Conservation (phyloP, 2,113 vertebrate genomes). For the Microcebus ravelobensis region DNA sequence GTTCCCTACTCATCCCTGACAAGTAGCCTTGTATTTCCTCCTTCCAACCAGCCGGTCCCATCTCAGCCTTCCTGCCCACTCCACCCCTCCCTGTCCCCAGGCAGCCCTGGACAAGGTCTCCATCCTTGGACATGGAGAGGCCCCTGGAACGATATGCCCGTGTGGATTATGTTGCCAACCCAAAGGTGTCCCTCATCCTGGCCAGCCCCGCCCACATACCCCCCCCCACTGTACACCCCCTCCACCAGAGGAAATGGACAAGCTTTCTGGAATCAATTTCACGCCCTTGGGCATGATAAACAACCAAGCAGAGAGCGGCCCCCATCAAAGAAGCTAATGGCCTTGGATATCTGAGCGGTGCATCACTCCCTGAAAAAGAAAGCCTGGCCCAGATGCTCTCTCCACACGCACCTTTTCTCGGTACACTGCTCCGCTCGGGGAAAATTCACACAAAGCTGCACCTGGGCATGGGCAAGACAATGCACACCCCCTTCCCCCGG, state of each 20-base stretch:
- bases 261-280: constrained; percentile 59
- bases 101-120: background rate
- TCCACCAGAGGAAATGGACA: constrained; percentile 31
- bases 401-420: background rate
- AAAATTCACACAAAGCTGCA: background rate
- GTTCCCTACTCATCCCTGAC: background rate
- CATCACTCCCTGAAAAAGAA: background rate
- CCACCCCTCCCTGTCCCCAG: background rate
- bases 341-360: background rate
- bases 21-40: background rate
- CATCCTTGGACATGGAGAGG: background rate
- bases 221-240: background rate
- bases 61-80: background rate
- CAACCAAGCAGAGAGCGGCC: constrained; percentile 7
- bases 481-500: background rate
- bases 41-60: background rate
- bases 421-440: background rate
- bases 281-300: constrained; percentile 48
- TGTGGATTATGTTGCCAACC: background rate
- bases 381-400: background rate
- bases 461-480: rapidly evolving
- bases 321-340: constrained; percentile 18
- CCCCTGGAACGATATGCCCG: background rate
- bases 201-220: background rate
- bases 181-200: background rate